phyloP scores from a whole-genome alignment of 2,888 invertebrate genomes.

The Agonopterix subpropinquella region DNA sequence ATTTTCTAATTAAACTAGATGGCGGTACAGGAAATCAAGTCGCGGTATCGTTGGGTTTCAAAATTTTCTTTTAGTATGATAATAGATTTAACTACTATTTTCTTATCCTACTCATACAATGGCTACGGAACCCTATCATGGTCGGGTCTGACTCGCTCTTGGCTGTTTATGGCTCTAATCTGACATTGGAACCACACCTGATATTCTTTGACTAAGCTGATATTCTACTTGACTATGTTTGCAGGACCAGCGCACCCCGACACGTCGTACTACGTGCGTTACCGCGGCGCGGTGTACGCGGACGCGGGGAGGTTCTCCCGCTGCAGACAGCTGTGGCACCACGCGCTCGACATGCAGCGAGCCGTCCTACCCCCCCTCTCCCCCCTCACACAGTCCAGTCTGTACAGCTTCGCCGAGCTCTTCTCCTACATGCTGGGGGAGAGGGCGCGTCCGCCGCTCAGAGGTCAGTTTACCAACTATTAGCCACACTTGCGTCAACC shows the following conservation, averaged over 20 bases:
- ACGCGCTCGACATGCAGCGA: slow-evolving; percentile 97
- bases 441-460: slow-evolving; percentile 80
- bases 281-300: slow-evolving; percentile 94
- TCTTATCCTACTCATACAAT: too few species aligned
- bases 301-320: slow-evolving; percentile 94
- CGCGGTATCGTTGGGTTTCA: too few species aligned
- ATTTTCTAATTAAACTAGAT: too few species aligned
- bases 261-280: slow-evolving; percentile 96
- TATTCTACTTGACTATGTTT: neutral
- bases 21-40: too few species aligned
- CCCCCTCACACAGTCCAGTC: slow-evolving; percentile 95
- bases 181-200: too few species aligned
- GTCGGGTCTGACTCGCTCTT: too few species aligned
- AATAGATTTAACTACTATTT: too few species aligned
- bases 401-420: slow-evolving; percentile 96
- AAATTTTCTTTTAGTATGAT: too few species aligned
- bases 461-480: slow-evolving; percentile 45
- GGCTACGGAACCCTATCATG: too few species aligned
- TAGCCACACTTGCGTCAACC: neutral
- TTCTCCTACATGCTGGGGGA: slow-evolving; percentile 96
- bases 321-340: slow-evolving; percentile 97
- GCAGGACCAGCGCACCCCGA: slow-evolving; percentile 94
- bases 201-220: too few species aligned
- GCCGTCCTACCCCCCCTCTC: slow-evolving; percentile 93
- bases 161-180: too few species aligned